phyloP scores from a whole-genome alignment of 53 echinoderm and acorn worm genomes.

The Mesocentrotus franciscanus region DNA sequence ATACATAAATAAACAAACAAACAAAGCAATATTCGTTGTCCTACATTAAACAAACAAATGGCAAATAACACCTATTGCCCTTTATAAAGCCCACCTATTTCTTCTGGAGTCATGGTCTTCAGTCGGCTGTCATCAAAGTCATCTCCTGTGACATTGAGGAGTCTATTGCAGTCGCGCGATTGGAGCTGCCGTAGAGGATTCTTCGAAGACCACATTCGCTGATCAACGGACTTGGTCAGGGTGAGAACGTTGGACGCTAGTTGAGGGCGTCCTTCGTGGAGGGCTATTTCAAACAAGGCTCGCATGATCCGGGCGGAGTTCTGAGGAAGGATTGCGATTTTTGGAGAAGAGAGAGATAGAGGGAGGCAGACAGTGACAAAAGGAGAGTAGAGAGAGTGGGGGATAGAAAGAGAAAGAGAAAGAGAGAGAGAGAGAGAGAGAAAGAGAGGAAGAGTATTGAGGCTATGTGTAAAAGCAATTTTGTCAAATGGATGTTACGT shows the following conservation, averaged over 20 bases:
- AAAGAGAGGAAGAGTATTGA: background rate
- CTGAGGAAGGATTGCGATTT: slow-evolving; percentile 47
- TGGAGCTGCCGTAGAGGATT: slow-evolving; percentile 91
- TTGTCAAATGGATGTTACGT: no score
- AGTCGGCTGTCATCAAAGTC: background rate
- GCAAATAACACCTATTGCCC: no score
- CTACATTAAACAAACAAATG: no score
- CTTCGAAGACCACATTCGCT: slow-evolving; percentile 84
- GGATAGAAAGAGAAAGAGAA: background rate
- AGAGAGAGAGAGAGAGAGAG: background rate
- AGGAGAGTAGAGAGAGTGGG: no score
- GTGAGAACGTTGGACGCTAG: slow-evolving; percentile 79
- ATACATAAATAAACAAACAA: no score
- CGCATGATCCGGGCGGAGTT: slow-evolving; percentile 90
- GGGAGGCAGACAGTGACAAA: background rate
- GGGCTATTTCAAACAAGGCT: slow-evolving; percentile 92
- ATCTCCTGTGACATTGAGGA: background rate
- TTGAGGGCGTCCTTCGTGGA: slow-evolving; percentile 88
- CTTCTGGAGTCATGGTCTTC: background rate
- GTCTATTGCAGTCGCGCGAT: slow-evolving; percentile 42
- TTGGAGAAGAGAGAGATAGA: background rate
- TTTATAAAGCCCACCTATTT: background rate
- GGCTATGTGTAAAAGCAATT: no score
- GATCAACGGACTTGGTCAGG: slow-evolving; percentile 86
- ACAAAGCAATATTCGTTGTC: no score